phyloP scores from a whole-genome alignment of 2,113 vertebrate species.

The Ondatra zibethicus region DNA sequence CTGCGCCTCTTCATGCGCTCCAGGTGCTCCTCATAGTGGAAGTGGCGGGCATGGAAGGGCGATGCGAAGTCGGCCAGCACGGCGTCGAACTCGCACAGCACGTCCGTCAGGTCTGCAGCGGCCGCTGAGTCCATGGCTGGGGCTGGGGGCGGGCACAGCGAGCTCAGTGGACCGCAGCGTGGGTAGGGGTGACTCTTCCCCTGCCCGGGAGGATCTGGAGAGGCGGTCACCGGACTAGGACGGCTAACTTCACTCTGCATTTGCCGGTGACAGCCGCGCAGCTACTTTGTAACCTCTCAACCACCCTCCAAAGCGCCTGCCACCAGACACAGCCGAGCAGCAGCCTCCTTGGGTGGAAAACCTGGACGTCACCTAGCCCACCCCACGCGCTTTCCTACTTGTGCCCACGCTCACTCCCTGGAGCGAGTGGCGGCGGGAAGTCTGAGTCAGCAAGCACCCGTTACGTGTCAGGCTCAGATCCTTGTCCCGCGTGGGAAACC shows the following conservation, averaged over 20 bases:
- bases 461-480: not conserved
- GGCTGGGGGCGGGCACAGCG: not conserved
- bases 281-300: fast-evolving
- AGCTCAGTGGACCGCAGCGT: not conserved
- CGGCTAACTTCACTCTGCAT: fast-evolving
- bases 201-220: not conserved
- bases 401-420: not conserved
- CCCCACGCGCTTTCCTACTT: not conserved
- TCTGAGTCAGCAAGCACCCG: not conserved
- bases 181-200: not conserved
- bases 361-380: not conserved
- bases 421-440: not conserved
- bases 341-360: not conserved
- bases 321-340: not conserved
- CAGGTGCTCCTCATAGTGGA: constrained; percentile 95
- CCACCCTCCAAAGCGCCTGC: not conserved
- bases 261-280: not conserved
- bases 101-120: constrained; percentile 89
- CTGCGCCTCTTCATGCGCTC: constrained; percentile 94
- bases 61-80: constrained; percentile 96
- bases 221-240: fast-evolving
- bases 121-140: constrained; percentile 56
- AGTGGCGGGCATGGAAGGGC: constrained; percentile 93
- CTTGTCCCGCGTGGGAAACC: not conserved
- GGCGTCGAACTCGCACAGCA: constrained; percentile 95